A percentile compares a stretch with the other conserved stretches of the same genome.
phyloP scores from a whole-genome alignment of 2,113 vertebrate genomes.

The Furnarius figulus region DNA sequence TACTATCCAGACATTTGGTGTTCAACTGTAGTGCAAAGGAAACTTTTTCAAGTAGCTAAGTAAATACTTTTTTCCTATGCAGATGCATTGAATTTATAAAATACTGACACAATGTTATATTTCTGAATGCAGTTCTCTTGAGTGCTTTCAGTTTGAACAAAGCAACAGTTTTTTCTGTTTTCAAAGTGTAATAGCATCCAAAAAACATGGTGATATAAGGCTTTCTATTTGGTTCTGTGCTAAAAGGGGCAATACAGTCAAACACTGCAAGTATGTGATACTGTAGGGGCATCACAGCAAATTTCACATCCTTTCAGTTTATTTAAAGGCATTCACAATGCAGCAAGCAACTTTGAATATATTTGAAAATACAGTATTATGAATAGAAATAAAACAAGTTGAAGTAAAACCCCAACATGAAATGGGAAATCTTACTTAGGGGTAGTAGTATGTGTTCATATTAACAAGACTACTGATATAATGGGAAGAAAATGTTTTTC shows the following conservation, averaged over 20 bases:
- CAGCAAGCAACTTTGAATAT: not conserved
- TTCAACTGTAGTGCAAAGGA: not conserved
- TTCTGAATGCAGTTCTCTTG: not conserved
- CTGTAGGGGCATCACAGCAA: not conserved
- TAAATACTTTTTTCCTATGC: not conserved
- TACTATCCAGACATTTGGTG: not conserved
- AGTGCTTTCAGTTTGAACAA: not conserved
- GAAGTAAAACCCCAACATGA: not conserved
- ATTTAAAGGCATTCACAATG: not conserved
- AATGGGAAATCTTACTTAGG: not conserved
- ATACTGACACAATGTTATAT: not conserved
- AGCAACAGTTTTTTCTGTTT: not conserved
- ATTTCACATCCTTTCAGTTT: not conserved
- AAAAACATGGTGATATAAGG: not conserved
- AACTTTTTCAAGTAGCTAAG: not conserved
- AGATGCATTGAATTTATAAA: not conserved
- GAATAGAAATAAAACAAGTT: not conserved
- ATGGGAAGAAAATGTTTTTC: not conserved
- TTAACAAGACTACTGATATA: not conserved
- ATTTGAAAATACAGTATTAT: not conserved
- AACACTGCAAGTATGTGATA: not conserved
- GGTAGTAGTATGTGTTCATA: not conserved
- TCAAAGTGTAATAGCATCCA: not conserved
- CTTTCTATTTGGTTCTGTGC: not conserved
- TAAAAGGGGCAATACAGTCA: not conserved